Evolutionary conservation across 2,797 vertebrate species (phyloP).

Genomic region (Scleropages formosus): DNA sequence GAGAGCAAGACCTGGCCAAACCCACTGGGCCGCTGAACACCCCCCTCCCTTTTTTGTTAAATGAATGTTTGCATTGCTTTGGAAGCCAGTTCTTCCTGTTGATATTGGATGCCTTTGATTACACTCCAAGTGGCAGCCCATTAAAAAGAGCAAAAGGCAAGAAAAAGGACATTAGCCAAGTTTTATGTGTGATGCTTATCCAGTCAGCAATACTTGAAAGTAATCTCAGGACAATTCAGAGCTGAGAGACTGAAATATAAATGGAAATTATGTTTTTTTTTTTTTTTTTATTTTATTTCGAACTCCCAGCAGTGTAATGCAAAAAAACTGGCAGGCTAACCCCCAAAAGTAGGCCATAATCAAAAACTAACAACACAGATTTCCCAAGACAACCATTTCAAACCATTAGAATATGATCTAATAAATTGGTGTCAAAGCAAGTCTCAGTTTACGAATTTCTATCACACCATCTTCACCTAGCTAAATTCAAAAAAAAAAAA

Average conservation of each 20-base stretch:
- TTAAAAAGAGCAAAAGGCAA: conserved; percentile 29
- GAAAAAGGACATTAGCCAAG: conserved; percentile 18
- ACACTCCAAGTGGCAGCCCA: conserved; percentile 10
- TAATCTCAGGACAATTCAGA: conserved; percentile 25
- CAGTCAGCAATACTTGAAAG: conserved; percentile 28
- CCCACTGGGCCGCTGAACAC: no score
- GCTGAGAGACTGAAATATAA: conserved; percentile 30
- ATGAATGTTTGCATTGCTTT: no score
- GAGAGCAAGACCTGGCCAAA: no score
- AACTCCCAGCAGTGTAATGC: conserved; percentile 25
- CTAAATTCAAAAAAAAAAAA: conserved; percentile 52
- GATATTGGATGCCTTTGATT: conserved; percentile 22
- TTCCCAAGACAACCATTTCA: conserved; percentile 48
- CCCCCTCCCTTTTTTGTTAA: no score
- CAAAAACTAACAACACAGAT: conserved; percentile 61
- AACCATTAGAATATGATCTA: conserved; percentile 30
- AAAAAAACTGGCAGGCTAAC: conserved; percentile 28
- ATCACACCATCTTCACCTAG: conserved; percentile 56
- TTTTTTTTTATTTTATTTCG: no score
- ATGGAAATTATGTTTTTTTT: conserved; percentile 31
- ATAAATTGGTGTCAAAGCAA: conserved; percentile 16
- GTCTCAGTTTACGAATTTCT: conserved; percentile 4
- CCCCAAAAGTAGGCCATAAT: conserved; percentile 67
- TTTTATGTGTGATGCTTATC: conserved; percentile 16
- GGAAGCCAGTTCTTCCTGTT: conserved; percentile 23